Evolutionary conservation across 2,888 invertebrate genomes (phyloP), one percentile per base, ranked within the genome.

Genomic region (Nemurella pictetii): DNA sequence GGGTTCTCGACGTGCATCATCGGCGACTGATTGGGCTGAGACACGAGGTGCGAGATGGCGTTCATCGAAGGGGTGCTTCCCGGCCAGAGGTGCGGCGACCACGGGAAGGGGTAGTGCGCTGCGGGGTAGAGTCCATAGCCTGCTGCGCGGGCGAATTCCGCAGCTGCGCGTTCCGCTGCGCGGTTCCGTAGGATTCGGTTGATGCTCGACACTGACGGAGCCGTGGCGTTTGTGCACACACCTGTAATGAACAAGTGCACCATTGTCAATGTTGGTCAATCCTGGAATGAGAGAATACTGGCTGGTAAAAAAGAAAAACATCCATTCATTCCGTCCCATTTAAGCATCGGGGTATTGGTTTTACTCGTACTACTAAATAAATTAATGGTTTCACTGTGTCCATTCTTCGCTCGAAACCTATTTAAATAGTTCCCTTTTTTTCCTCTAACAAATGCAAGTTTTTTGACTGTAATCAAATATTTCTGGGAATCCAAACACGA

Each of bases 121-220:
- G 92, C 93, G 36, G 90, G 89, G 90, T 97, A 96, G 9, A 97
- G 92, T 0, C 97, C 97, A 89, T 97, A 97, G 20, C 97, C 97
- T 0, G 97, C 97, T 0, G 97, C 97, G 25, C 97, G 92, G 0
- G 98, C 98, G 88, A 99, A 97, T 91, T 99, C 98, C 0, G 98
- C 97, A 0, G 98, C 98, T 0, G 98, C 98, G 5, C 98, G 92
- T 90, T 99, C 99, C 0, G 99, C 98, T 0, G 99, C 99, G 15
- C 99, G 93, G 90, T 99, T 99, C 87, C 99, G 92, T 84, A 99
- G 92, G 89, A 99, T 99, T 88, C 99, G 94, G 91, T 98, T 99
- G 90, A 99, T 99, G 87, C 98, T 98, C 89, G 98, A 98, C 1
- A 99, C 98, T 83, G 98, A 98, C 0, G 99, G 99, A 0, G 99